Conservation (phyloP, 35 echinoderm and acorn worm species). For the Strongylocentrotus purpuratus region DNA sequence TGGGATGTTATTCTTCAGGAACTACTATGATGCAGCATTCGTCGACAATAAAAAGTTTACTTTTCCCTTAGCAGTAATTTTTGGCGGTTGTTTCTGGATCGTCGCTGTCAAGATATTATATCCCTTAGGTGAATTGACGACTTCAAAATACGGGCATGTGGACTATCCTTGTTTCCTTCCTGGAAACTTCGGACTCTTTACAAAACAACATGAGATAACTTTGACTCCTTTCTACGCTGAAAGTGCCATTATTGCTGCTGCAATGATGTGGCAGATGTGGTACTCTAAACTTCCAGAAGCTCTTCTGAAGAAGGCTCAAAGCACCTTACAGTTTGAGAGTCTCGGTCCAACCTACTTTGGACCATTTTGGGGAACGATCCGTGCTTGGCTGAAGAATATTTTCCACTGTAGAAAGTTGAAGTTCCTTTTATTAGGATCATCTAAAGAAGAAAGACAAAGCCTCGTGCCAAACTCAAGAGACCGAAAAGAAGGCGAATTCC, state of each 20-base stretch:
- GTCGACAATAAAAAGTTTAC: neutral
- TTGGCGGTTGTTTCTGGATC: neutral
- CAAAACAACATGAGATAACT: neutral
- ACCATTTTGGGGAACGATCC: neutral
- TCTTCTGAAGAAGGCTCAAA: neutral
- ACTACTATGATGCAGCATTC: neutral
- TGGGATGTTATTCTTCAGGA: neutral
- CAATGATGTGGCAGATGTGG: neutral
- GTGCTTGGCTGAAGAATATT: neutral
- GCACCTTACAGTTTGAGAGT: neutral
- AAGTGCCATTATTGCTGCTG: neutral
- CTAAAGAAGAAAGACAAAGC: neutral
- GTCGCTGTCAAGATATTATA: neutral
- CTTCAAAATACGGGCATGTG: neutral
- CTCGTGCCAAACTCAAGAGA: neutral
- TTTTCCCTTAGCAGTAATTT: neutral
- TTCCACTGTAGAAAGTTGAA: neutral
- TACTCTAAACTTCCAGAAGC: neutral
- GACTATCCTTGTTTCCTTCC: slow-evolving; percentile 10
- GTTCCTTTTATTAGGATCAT: neutral
- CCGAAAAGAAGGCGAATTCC: neutral
- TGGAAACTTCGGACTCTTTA: neutral
- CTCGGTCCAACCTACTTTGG: neutral
- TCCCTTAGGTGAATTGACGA: neutral
- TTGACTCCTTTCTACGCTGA: slow-evolving; percentile 30